These are phyloP conservation scores for Eclectus roratus DNA, from an alignment of 2,113 vertebrate genomes.

Conservation along the genomic window DNA sequence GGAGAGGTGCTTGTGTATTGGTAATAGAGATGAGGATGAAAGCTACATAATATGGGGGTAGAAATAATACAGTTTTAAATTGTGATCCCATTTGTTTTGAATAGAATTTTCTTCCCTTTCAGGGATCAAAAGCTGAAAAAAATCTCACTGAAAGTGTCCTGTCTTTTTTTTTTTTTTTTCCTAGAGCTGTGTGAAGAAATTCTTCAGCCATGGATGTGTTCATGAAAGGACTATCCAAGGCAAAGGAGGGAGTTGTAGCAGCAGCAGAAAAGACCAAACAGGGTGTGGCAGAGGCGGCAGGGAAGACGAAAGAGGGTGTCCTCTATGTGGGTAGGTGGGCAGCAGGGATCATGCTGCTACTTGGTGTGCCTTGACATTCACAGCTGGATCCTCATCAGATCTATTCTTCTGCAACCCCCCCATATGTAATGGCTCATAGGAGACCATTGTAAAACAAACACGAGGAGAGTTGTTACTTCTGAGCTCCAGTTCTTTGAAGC, in stretches of 20 bases:
- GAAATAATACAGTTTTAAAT: background rate
- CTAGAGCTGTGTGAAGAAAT: slow-evolving; percentile 25
- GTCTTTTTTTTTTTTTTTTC: background rate
- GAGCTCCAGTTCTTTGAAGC: background rate
- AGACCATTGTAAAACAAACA: background rate
- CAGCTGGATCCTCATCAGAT: background rate
- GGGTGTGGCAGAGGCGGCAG: slow-evolving; percentile 87
- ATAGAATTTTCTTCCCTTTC: background rate
- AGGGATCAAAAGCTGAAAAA: background rate
- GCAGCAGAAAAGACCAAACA: slow-evolving; percentile 90
- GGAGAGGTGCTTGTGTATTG: background rate
- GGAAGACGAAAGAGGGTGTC: slow-evolving; percentile 89
- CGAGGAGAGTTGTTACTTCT: background rate
- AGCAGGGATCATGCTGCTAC: background rate
- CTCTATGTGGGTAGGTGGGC: slow-evolving; percentile 84
- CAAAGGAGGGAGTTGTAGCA: slow-evolving; percentile 85
- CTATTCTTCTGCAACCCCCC: background rate
- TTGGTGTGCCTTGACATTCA: background rate
- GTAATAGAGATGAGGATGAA: background rate
- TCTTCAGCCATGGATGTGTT: slow-evolving; percentile 82
- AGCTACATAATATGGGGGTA: background rate
- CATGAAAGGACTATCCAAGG: slow-evolving; percentile 86
- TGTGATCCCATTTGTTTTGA: background rate
- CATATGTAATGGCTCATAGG: background rate
- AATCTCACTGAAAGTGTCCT: background rate